Evolutionary conservation across 2,797 vertebrate species (phyloP).

Genomic region (Pseudochromis fuscus): DNA sequence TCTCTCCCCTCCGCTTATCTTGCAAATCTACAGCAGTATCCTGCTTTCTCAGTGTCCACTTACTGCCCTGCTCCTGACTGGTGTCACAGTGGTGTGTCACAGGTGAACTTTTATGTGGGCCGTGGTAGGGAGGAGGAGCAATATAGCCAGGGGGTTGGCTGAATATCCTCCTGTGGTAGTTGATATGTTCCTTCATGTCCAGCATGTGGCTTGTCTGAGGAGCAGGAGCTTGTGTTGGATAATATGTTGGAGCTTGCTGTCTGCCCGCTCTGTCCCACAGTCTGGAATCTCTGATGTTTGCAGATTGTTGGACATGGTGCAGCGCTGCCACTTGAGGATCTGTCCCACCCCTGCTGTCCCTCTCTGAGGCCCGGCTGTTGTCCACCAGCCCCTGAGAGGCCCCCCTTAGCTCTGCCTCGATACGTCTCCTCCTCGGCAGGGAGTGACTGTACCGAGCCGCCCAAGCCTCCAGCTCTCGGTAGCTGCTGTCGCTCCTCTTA

Average conservation of each 20-base stretch:
- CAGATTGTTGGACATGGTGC: conserved; percentile 60
- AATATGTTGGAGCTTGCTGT: conserved; percentile 42
- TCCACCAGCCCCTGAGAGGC: conserved; percentile 59
- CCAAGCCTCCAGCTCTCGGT: conserved; percentile 82
- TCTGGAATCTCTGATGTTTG: conserved; percentile 59
- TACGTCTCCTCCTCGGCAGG: conserved; percentile 75
- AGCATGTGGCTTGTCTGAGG: conserved; percentile 37
- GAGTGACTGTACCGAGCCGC: conserved; percentile 81
- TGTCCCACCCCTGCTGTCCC: conserved; percentile 43
- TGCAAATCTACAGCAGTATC: conserved; percentile 38
- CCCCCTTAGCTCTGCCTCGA: conserved; percentile 74
- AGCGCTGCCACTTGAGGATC: conserved; percentile 49
- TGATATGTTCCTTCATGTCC: conserved; percentile 59
- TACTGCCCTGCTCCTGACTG: conserved; percentile 53
- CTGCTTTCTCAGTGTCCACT: conserved; percentile 44
- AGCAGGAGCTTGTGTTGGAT: conserved; percentile 43
- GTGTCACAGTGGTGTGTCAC: conserved; percentile 34
- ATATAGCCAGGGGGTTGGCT: conserved; percentile 83
- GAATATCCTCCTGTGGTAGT: conserved; percentile 67
- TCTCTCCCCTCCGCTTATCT: conserved; percentile 28
- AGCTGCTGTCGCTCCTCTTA: conserved; percentile 75
- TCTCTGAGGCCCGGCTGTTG: conserved; percentile 51
- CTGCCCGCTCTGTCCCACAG: conserved; percentile 61
- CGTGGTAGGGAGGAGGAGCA: conserved; percentile 83
- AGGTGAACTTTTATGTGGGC: conserved; percentile 61